Evolutionary conservation across 2,888 invertebrate species (phyloP).

Genomic region (Galerucella pusilla): DNA sequence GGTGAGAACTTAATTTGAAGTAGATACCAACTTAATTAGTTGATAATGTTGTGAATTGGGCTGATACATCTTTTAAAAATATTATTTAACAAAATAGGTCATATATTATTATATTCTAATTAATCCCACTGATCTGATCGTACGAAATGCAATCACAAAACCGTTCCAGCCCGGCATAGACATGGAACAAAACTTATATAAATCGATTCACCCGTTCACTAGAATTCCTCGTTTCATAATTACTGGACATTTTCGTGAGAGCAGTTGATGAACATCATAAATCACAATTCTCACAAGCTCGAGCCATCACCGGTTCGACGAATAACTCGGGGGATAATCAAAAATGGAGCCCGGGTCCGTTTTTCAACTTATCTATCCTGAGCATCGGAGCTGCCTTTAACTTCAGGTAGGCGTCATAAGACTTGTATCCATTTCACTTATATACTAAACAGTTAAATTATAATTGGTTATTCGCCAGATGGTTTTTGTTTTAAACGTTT

Average conservation of each 20-base stretch:
- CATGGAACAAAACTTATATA: no score
- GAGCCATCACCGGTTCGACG: slow-evolving; percentile 8
- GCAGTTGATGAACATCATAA: slow-evolving; percentile 48
- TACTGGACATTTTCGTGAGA: slow-evolving; percentile 32
- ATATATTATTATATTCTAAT: no score
- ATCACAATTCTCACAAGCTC: slow-evolving; percentile 41
- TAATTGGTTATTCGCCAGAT: slow-evolving; percentile 43
- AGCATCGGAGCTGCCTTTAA: slow-evolving; percentile 37
- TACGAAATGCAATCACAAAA: no score
- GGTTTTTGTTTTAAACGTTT: background rate
- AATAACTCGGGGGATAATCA: slow-evolving; percentile 42
- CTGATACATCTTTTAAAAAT: no score
- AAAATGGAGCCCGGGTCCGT: slow-evolving; percentile 44
- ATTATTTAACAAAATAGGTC: no score
- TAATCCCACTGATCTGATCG: no score
- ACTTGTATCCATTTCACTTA: slow-evolving; percentile 44
- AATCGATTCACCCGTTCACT: background rate
- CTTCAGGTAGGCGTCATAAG: slow-evolving; percentile 44
- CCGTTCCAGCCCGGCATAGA: no score
- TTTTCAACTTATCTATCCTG: slow-evolving; percentile 49
- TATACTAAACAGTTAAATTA: slow-evolving; percentile 42
- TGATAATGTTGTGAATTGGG: no score
- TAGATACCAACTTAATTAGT: no score
- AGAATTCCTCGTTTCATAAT: slow-evolving; percentile 22
- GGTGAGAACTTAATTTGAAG: no score